Base-by-base conservation (phyloP, 2,888 invertebrate genomes). In the Crocallis elinguaria region DNA sequence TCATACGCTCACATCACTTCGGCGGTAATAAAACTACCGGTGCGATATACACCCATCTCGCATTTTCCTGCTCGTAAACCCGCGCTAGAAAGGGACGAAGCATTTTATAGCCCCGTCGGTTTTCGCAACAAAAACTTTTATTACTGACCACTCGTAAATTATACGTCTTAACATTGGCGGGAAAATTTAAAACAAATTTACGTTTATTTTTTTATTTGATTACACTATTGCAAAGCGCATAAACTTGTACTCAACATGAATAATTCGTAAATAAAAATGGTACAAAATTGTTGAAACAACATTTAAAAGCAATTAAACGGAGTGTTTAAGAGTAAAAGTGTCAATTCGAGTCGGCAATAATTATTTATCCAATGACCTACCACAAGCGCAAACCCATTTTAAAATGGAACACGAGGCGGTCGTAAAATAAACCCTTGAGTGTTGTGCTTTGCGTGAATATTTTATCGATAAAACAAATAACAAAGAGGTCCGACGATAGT, bases 41-140 rank as follows among this genome's bases (percentile, higher is more conserved):
- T 73, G 79, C 80, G 77, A 77, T 86, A 82, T 82, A 79, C 73
- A 79, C 76, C 84, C 79, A 82, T 88, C 88, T 84, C 86, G 75
- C 77, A 77, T 84, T 83, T 82, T 82, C 83, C 80, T 77, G 81
- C 78, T 81, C 84, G 78, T 86, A 88, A 88, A 87, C 79, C 66
- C 60, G 49, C 69, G 77, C 56, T 55, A 75, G 84, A 86, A 77
- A 78, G 84, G 77, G 88, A 88, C 69, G 72, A 77, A 69, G 56
- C 61, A 69, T 79, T 89, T 89, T 88, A 88, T 84, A 75, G 79
- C 77, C 60, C 71, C 67, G 80, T 73, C 83, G 84, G 79, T 86
- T 86, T 86, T 84, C 82, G 82, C 82, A 82, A 87, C 88, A 89
- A 89, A 90, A 88, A 87, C 77, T 88, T 89, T 89, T 87, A 88